phyloP scores from a whole-genome alignment of 2,797 vertebrate genomes.

The Pseudomugil tenellus region DNA sequence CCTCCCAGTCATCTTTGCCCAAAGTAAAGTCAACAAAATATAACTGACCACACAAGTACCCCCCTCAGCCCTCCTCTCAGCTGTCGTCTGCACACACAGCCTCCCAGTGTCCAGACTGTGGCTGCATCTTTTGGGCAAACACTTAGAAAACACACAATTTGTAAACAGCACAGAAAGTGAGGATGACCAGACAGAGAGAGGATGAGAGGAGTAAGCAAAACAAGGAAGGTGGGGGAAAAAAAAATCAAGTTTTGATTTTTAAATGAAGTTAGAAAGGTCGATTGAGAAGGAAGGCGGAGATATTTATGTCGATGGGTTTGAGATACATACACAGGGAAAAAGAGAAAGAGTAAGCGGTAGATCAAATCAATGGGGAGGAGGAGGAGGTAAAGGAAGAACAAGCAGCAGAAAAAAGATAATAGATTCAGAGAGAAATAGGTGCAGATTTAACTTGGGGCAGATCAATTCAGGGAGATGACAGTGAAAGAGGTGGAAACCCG shows the following conservation, averaged over 20 bases:
- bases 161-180: slow-evolving; percentile 30
- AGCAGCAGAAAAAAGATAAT: not conserved
- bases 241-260: not conserved
- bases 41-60: slow-evolving; percentile 46
- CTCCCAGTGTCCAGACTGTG: slow-evolving; percentile 47
- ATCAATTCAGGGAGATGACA: slow-evolving; percentile 60
- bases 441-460: slow-evolving; percentile 55
- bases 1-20: slow-evolving; percentile 43
- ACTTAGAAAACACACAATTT: slow-evolving; percentile 55
- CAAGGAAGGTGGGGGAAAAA: not conserved
- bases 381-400: slow-evolving; percentile 15
- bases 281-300: slow-evolving; percentile 4
- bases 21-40: slow-evolving; percentile 64
- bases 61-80: slow-evolving; percentile 4
- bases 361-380: not conserved
- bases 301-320: slow-evolving; percentile 13
- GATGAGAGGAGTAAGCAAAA: slow-evolving; percentile 7
- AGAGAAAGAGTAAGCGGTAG: slow-evolving; percentile 13
- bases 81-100: slow-evolving; percentile 1
- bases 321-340: slow-evolving; percentile 35
- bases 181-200: slow-evolving; percentile 12
- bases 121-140: slow-evolving; percentile 57
- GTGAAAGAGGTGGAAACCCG: slow-evolving; percentile 62
- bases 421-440: slow-evolving; percentile 38
- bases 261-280: slow-evolving; percentile 9